Base-by-base conservation (phyloP, 2,888 invertebrate genomes). In the Meiosimyza platycephala region DNA sequence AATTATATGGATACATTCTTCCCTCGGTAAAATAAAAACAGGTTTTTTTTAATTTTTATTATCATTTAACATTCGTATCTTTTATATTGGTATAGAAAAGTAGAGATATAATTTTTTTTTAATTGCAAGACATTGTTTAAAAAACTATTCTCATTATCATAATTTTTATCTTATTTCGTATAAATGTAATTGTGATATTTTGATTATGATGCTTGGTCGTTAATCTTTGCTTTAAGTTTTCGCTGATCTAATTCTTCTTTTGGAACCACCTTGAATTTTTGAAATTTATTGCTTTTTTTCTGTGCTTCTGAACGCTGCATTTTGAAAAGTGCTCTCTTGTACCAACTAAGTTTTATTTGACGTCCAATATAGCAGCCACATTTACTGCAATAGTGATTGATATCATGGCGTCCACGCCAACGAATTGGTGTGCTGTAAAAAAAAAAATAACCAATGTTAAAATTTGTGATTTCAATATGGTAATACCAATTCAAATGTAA, bases 321-420 rank as follows among this genome's bases (percentile, higher is more conserved):
- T 48, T 81, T 81, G 74, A 85, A 84, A 51, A 85, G 57, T 13
- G 81, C 76, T 3, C 85, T 79, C 52, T 85, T 85, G 65, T 84
- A 84, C 84, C 85, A 85, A 62, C 85, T 85, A n/a, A 85, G 71
- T 4, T 81, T 72, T 18, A 85, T 84, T 65, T 80, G 40, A 40
- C 86, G 80, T 2, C 86, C 86, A 74, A 86, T 83, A 48, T 76
- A 86, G 70, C 86, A 86, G 40, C 86, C 86, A 60, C 86, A 86
- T 52, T 82, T 79, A 0, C 77, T 74, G 62, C 86, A 86, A 60
- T 86, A 86, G 54, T 86, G 86, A 76, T 86, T 86, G 57, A 82
- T 82, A 16, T 86, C 86, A 52, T 76, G 74, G 3, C 84, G 83
- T 3, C 80, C 78, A 0, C 73, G 54, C 85, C 85, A 85, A 55